phyloP scores from a whole-genome alignment of 53 echinoderm and acorn worm genomes.

The Crossaster papposus region DNA sequence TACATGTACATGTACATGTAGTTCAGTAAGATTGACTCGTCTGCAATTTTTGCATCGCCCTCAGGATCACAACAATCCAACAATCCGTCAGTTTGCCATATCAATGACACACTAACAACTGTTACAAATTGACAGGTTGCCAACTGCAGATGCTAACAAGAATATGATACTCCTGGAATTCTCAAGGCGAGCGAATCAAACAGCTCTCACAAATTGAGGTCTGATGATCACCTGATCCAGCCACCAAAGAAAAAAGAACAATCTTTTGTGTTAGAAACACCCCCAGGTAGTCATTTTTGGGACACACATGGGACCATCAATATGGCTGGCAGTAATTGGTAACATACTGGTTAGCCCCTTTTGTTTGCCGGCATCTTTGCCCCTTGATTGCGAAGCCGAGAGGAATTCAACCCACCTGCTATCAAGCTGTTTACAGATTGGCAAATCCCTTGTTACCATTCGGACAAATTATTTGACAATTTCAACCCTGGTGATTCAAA shows the following conservation, averaged over 20 bases:
- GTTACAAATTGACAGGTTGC: not conserved
- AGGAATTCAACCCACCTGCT: slow-evolving; percentile 17
- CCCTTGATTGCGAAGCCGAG: not conserved
- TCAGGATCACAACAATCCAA: not conserved
- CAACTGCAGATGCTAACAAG: not conserved
- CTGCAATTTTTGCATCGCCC: too few relatives aligned
- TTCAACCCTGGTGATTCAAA: too few relatives aligned
- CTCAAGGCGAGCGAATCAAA: not conserved
- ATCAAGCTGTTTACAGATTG: not conserved
- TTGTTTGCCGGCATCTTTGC: not conserved
- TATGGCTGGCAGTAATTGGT: not conserved
- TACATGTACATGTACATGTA: too few relatives aligned
- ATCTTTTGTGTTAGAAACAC: not conserved
- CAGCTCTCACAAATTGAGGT: not conserved
- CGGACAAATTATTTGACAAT: not conserved
- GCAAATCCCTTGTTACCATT: not conserved
- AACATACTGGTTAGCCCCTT: not conserved
- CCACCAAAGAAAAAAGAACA: not conserved
- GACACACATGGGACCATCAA: not conserved
- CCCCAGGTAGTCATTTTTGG: not conserved
- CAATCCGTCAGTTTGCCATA: too few relatives aligned
- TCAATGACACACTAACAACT: not conserved
- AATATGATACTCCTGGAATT: not conserved
- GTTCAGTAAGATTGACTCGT: too few relatives aligned
- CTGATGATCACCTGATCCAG: not conserved